Evolutionary conservation across 2,888 invertebrate genomes (phyloP), one percentile per base, ranked within the genome.

Genomic region (Leptarthrus brevirostris): DNA sequence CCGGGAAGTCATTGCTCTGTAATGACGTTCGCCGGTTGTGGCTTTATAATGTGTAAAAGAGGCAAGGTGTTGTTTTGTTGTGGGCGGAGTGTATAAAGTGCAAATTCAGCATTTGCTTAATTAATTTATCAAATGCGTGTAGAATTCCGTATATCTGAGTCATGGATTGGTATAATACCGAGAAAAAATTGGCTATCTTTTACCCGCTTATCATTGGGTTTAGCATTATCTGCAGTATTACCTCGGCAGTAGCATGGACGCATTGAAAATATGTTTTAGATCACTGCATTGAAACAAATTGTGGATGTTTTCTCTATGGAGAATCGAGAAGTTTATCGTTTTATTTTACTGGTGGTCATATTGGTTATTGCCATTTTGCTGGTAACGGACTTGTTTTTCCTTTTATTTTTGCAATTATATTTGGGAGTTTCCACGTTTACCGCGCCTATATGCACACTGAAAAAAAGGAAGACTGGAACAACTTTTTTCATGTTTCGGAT

Each of bases 241-340:
- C 83, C 1, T 82, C 83, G 36, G 91, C 89, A 2, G 87, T 91
- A 72, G 89, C 90, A 0, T 91, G 90, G 87, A 87, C 89, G 54
- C 91, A 92, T 80, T 92, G 92, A 92, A 87, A 87, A 56, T 86
- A 87, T 16, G 91, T 91, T 0, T 83, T 92, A 2, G 90, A 91
- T 79, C 88, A 89, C 54, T 91, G 91, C 78, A 87, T 87, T 54
- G 89, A 90, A 78, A 87, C 87, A 3, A 91, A 90, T 79, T 92
- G 91, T 79, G 91, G 91, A 49, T 92, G 92, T 79, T 90, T 91
- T 78, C 85, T 92, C 44, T 90, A 89, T 81, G 91, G 90, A 1
- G 84, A 87, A 71, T 88, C 88, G 78, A 89, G 90, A 14, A 87
- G 85, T 70, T 88, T 87, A 49, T 87, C 87, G 78, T 61, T 20